phyloP scores from a whole-genome alignment of 2,113 vertebrate species.

The Semicossyphus pulcher region DNA sequence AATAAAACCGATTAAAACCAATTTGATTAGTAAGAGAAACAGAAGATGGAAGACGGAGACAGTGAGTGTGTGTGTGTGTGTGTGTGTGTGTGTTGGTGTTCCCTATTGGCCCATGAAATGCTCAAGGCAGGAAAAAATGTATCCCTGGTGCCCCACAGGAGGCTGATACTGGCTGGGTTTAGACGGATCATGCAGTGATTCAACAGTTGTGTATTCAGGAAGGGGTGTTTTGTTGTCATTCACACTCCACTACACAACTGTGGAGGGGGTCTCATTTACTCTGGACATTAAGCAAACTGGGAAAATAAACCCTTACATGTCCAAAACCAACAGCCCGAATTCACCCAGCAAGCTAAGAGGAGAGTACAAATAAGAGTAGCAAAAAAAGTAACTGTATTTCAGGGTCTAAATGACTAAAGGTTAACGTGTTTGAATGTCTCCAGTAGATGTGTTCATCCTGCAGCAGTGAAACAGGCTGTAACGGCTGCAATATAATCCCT shows the following conservation, averaged over 20 bases:
- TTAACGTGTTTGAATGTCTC: no score
- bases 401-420: no score
- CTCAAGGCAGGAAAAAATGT: background rate
- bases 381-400: no score
- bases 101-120: background rate
- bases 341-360: no score
- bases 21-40: background rate
- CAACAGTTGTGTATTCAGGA: background rate
- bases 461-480: no score
- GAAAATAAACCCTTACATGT: no score
- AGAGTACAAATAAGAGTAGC: no score
- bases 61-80: background rate
- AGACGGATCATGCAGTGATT: background rate
- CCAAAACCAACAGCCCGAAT: no score
- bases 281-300: background rate
- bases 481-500: no score
- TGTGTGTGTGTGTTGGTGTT: background rate
- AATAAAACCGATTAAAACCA: background rate
- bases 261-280: background rate
- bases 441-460: no score
- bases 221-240: background rate
- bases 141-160: background rate
- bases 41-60: background rate
- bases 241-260: conserved; percentile 25
- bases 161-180: background rate